phyloP scores from a whole-genome alignment of 2,113 vertebrate genomes.

The Strix aluco region DNA sequence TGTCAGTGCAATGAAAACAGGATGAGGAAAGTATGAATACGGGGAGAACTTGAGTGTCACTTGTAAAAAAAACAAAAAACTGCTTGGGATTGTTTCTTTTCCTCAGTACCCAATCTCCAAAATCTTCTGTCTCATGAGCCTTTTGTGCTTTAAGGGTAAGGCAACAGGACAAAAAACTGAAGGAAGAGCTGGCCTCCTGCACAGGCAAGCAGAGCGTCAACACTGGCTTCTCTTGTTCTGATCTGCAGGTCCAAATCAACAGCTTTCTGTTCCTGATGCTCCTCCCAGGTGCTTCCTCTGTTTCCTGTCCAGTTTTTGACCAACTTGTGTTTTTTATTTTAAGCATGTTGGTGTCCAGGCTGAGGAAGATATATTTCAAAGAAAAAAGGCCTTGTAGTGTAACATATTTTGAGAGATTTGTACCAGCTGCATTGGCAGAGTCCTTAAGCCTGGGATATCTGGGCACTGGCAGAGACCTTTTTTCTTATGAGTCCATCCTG shows the following conservation, averaged over 20 bases:
- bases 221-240: not conserved
- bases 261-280: not conserved
- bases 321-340: not conserved
- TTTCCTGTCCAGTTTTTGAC: conserved; percentile 3
- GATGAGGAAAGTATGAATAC: conserved; percentile 57
- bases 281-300: not conserved
- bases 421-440: not conserved
- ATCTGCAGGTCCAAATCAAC: not conserved
- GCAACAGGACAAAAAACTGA: not conserved
- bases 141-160: not conserved
- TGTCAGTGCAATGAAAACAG: conserved; percentile 63
- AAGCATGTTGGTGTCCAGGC: not conserved
- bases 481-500: not conserved
- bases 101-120: not conserved
- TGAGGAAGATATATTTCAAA: not conserved
- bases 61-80: conserved; percentile 57
- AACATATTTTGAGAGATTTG: not conserved
- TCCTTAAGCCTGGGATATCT: not conserved
- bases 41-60: conserved; percentile 29
- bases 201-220: not conserved
- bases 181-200: not conserved
- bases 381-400: not conserved
- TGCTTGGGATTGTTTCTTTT: not conserved
- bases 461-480: not conserved
- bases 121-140: not conserved